A percentile compares a stretch with the other conserved stretches of the same genome.
phyloP scores from a whole-genome alignment of 2,113 vertebrate species.

The Osmerus eperlanus region DNA sequence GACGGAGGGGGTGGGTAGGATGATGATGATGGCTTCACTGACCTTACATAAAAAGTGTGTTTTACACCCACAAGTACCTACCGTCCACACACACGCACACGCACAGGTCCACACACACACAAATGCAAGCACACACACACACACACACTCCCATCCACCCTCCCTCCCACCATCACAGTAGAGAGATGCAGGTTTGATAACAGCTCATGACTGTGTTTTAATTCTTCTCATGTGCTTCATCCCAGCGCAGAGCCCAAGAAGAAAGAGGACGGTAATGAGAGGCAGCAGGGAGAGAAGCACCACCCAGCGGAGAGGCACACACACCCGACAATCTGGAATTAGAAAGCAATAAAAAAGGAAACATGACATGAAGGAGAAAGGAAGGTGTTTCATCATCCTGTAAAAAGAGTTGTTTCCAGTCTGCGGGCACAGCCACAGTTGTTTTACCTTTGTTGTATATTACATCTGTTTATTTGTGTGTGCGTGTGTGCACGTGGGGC shows the following conservation, averaged over 20 bases:
- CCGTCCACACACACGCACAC: not conserved
- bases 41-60: not conserved
- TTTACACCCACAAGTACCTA: not conserved
- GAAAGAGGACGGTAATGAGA: conserved; percentile 22
- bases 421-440: not conserved
- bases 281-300: not conserved
- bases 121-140: not conserved
- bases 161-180: not conserved
- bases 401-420: no score
- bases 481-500: not conserved
- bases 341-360: no score
- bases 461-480: not conserved
- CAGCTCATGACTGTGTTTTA: conserved; percentile 32
- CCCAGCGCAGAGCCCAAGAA: conserved; percentile 11
- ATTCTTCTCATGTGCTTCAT: conserved; percentile 25
- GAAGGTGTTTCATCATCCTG: no score
- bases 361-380: no score
- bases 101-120: not conserved
- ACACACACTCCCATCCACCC: not conserved
- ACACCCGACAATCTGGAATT: conserved; percentile 8
- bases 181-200: conserved; percentile 10
- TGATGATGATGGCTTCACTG: not conserved
- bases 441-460: not conserved
- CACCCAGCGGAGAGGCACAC: not conserved
- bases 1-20: not conserved